A percentile compares a stretch with the other conserved stretches of the same genome.
phyloP scores from a whole-genome alignment of 2,113 vertebrate genomes.

The Lucifuga dentata region DNA sequence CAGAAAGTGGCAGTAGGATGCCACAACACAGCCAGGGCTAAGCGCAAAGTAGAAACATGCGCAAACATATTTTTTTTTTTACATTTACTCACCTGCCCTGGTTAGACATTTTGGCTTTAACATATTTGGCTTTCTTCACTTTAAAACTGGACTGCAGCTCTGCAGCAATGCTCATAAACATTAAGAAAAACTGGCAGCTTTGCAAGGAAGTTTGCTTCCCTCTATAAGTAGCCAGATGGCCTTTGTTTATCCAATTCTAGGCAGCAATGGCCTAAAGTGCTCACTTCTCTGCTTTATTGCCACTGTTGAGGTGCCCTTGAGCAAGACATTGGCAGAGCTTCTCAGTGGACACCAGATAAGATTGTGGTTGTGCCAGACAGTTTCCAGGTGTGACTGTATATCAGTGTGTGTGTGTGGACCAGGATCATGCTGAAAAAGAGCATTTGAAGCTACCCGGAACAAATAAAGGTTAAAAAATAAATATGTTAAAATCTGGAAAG shows the following conservation, averaged over 20 bases:
- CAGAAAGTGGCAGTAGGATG: slow-evolving; percentile 17
- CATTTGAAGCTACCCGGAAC: no score
- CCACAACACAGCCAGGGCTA: slow-evolving; percentile 19
- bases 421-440: no score
- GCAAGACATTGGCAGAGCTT: slow-evolving; percentile 6
- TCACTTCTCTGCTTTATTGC: neutral
- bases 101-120: slow-evolving; percentile 20
- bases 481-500: neutral
- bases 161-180: slow-evolving; percentile 18
- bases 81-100: slow-evolving; percentile 28
- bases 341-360: neutral
- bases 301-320: neutral
- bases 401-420: no score
- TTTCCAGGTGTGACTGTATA: neutral
- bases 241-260: slow-evolving; percentile 28
- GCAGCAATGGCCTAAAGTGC: slow-evolving; percentile 5
- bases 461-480: neutral
- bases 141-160: slow-evolving; percentile 42
- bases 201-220: slow-evolving; percentile 21
- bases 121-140: slow-evolving; percentile 43
- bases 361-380: neutral
- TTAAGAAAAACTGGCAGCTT: slow-evolving; percentile 7
- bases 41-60: neutral
- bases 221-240: slow-evolving; percentile 29
- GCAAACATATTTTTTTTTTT: slow-evolving; percentile 3